These are phyloP conservation scores for Rhynchotus rufescens DNA, from an alignment of 2,797 vertebrate genomes.

Conservation along the genomic window DNA sequence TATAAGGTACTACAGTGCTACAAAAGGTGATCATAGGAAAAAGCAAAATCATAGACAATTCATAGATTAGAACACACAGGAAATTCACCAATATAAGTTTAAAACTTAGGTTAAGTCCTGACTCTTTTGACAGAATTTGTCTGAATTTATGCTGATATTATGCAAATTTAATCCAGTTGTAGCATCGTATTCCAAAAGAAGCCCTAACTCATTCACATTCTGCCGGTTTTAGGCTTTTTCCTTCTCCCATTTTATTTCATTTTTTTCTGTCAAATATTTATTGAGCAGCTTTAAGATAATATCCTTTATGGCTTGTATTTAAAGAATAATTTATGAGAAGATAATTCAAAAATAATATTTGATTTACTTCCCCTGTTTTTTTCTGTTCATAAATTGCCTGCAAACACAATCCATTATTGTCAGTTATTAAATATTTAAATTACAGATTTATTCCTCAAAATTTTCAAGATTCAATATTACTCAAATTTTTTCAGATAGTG, in stretches of 20 bases:
- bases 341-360: constrained; percentile 20
- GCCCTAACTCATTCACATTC: background rate
- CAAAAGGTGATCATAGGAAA: background rate
- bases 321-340: background rate
- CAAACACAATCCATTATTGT: constrained; percentile 14
- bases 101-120: background rate
- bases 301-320: background rate
- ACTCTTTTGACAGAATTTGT: background rate
- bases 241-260: background rate
- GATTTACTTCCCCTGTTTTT: constrained; percentile 9
- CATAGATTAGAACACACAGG: background rate
- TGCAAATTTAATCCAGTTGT: background rate
- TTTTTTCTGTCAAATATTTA: background rate
- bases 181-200: background rate
- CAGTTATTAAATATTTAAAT: constrained; percentile 47
- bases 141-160: background rate
- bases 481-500: constrained; percentile 4
- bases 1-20: background rate
- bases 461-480: background rate
- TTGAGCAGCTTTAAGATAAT: background rate
- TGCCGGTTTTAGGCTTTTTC: background rate
- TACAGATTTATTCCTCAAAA: constrained; percentile 45
- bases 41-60: background rate
- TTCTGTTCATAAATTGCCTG: constrained; percentile 35
- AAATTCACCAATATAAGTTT: background rate